Evolutionary conservation across 2,113 vertebrate genomes (phyloP).

Genomic region (Sula dactylatra): DNA sequence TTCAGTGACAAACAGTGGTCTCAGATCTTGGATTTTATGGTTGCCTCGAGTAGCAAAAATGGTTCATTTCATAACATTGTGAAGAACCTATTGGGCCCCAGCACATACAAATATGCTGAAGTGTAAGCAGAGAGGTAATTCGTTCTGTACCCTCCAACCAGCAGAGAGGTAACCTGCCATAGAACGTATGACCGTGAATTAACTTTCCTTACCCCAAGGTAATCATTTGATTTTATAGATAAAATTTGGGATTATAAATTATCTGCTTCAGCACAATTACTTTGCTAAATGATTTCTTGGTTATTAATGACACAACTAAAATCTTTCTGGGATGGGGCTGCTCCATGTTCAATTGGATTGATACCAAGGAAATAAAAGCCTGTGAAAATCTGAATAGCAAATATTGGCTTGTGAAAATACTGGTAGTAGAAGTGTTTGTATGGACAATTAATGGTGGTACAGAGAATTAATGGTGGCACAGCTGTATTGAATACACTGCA

Average conservation of each 20-base stretch:
- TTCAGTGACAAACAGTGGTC: not conserved
- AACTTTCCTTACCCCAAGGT: not conserved
- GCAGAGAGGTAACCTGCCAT: not conserved
- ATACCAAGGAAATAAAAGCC: not conserved
- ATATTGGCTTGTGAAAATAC: not conserved
- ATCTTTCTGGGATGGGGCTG: not conserved
- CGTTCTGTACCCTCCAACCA: not conserved
- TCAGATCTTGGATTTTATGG: constrained; percentile 4
- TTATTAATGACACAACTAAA: not conserved
- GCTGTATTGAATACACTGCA: not conserved
- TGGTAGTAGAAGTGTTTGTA: not conserved
- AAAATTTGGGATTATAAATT: not conserved
- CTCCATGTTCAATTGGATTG: not conserved
- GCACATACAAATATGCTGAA: not conserved
- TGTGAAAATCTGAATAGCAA: not conserved
- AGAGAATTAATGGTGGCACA: not conserved
- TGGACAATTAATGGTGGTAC: not conserved
- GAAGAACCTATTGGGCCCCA: not conserved
- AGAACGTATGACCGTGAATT: not conserved
- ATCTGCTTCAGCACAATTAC: not conserved
- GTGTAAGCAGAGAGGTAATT: not conserved
- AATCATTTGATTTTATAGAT: not conserved
- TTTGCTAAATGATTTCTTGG: not conserved
- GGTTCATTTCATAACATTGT: not conserved
- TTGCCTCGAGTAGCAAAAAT: not conserved